Percentiles rank a stretch among this genome's conserved stretches.
Evolutionary conservation across 2,888 invertebrate genomes (phyloP).

Genomic region (Eupeodes latifasciatus): DNA sequence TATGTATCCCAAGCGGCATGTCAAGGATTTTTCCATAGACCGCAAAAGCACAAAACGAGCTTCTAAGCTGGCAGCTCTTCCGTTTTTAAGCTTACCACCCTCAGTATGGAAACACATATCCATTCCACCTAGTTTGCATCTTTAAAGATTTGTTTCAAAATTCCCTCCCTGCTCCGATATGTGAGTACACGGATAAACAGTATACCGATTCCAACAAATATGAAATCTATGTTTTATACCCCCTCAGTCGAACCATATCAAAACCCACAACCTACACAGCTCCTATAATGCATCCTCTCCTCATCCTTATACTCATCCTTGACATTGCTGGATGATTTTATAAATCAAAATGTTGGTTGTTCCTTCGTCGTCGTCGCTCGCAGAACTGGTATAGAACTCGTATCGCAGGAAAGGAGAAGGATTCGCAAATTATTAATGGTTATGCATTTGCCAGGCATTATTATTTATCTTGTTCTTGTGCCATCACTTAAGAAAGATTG

Average conservation of each 20-base stretch:
- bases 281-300: constrained; percentile 35
- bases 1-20: constrained; percentile 2
- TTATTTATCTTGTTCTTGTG: constrained; percentile 64
- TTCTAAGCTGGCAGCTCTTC: constrained; percentile 7
- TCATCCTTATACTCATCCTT: constrained; percentile 15
- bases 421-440: constrained; percentile 68
- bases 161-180: not conserved
- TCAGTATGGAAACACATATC: not conserved
- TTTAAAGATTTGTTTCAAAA: constrained; percentile 1
- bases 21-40: constrained; percentile 7
- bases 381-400: not conserved
- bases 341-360: constrained; percentile 56
- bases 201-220: constrained; percentile 37
- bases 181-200: constrained; percentile 18
- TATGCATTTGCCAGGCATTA: constrained; percentile 71
- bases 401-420: constrained; percentile 32
- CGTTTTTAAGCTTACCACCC: not conserved
- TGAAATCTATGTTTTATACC: not conserved
- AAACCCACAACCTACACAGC: constrained; percentile 2
- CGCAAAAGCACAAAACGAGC: constrained; percentile 2
- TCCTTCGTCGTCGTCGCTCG: constrained; percentile 14
- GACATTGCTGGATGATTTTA: constrained; percentile 64
- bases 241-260: no score
- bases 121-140: not conserved
- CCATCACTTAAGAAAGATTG: constrained; percentile 6